phyloP scores from a whole-genome alignment of 2,797 vertebrate species.

The Muscicapa comitata region DNA sequence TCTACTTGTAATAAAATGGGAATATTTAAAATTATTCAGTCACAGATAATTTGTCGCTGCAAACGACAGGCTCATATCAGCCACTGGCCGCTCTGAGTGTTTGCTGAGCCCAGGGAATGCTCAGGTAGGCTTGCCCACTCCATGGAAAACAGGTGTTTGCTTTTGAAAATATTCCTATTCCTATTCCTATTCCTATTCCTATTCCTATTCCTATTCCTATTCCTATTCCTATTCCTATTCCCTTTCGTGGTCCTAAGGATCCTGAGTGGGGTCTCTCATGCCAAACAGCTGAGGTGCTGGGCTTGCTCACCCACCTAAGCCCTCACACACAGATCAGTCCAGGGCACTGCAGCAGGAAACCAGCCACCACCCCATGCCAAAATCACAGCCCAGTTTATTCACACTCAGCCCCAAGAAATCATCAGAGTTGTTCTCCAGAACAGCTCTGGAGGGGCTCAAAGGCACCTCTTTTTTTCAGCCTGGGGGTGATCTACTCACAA shows the following conservation, averaged over 20 bases:
- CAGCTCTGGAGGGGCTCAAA: not conserved
- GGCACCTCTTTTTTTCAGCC: not conserved
- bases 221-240: not conserved
- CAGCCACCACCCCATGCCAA: not conserved
- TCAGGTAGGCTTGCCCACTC: rapidly evolving
- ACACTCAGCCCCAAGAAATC: not conserved
- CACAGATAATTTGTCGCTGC: constrained; percentile 2
- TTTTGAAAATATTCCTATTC: not conserved
- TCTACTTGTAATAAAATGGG: constrained; percentile 2
- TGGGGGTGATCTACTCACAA: not conserved
- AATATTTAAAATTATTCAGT: not conserved
- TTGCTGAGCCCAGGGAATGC: not conserved
- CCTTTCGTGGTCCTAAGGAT: rapidly evolving
- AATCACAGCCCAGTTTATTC: not conserved
- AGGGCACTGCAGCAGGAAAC: not conserved
- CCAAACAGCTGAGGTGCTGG: rapidly evolving
- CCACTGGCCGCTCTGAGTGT: not conserved
- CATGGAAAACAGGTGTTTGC: not conserved
- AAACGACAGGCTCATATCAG: not conserved
- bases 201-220: too few relatives aligned
- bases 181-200: too few relatives aligned
- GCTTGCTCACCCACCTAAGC: not conserved
- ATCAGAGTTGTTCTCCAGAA: not conserved
- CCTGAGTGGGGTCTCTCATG: not conserved
- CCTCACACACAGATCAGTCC: not conserved